Conservation (phyloP, 2,113 vertebrate species). For the Dunckerocampus dactyliophorus region DNA sequence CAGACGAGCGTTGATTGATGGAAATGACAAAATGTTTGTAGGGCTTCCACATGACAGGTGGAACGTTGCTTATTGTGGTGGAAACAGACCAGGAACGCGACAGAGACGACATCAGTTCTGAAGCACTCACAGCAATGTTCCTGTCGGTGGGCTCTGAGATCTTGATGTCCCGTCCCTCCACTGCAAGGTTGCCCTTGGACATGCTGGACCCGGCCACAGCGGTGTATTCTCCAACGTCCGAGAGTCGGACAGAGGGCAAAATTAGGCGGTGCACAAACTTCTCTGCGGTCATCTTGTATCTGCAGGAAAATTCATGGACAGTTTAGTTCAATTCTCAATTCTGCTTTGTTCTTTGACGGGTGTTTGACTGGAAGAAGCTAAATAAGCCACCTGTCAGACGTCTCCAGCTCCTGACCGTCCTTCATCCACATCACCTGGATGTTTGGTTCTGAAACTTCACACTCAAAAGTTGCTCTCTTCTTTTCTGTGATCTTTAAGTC, state of each 20-base stretch:
- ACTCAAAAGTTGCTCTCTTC: conserved; percentile 92
- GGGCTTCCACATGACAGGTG: too few species aligned
- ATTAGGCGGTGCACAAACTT: conserved; percentile 84
- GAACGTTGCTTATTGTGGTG: not conserved
- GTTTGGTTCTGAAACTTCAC: conserved; percentile 90
- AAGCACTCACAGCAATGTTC: conserved; percentile 78
- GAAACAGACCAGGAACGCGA: not conserved
- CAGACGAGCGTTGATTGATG: too few species aligned
- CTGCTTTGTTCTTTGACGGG: not conserved
- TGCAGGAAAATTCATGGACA: conserved; percentile 34
- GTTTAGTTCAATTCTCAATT: not conserved
- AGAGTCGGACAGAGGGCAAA: conserved; percentile 83
- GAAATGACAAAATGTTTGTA: too few species aligned
- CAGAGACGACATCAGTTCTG: not conserved
- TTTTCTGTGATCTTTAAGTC: conserved; percentile 95
- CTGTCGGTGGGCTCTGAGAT: conserved; percentile 79
- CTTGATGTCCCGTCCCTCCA: conserved; percentile 87
- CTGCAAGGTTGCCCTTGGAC: conserved; percentile 81
- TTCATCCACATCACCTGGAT: conserved; percentile 95
- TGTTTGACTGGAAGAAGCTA: not conserved
- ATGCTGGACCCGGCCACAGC: conserved; percentile 93
- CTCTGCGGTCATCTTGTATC: conserved; percentile 85
- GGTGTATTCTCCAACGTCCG: conserved; percentile 87
- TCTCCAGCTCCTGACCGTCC: conserved; percentile 86
- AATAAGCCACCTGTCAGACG: conserved; percentile 81